Conservation (phyloP, 1,140 invertebrate species). For the Alviniconcha marisindica region DNA sequence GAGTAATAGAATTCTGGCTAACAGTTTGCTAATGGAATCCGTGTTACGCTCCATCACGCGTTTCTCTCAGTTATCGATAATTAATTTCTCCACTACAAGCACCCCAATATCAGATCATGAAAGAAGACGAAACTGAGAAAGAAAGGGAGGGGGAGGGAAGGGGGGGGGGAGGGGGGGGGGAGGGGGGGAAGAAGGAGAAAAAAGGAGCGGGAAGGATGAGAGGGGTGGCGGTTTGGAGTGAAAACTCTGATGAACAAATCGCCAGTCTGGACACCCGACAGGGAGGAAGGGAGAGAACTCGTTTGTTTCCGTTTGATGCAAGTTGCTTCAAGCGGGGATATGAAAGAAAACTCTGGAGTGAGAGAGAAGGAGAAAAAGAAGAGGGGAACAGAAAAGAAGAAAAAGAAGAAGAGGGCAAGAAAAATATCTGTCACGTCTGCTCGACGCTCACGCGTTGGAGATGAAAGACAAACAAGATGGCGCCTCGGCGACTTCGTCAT, state of each 20-base stretch:
- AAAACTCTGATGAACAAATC: background rate
- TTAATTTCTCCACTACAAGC: too few relatives aligned
- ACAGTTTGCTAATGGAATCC: too few relatives aligned
- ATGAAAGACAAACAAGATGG: constrained; percentile 36
- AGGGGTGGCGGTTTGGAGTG: background rate
- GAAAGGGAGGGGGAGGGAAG: background rate
- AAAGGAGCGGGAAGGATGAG: background rate
- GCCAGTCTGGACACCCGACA: background rate
- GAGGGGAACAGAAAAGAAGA: background rate
- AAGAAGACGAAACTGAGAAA: background rate
- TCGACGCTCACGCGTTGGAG: background rate
- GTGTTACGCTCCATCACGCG: too few relatives aligned
- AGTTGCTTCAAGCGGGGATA: background rate
- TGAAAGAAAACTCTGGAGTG: background rate
- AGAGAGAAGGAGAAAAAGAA: background rate
- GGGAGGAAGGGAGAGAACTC: background rate
- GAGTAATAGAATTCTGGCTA: too few relatives aligned
- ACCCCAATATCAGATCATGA: background rate
- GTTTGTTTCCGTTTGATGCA: constrained; percentile 1
- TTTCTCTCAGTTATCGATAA: too few relatives aligned
- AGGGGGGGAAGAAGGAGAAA: background rate
- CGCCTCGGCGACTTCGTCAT: too few relatives aligned
- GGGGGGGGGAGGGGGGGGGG: background rate
- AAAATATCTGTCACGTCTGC: background rate
- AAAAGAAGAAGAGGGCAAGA: background rate